phyloP scores from a whole-genome alignment of 2,113 vertebrate genomes.

The Lepus europaeus region DNA sequence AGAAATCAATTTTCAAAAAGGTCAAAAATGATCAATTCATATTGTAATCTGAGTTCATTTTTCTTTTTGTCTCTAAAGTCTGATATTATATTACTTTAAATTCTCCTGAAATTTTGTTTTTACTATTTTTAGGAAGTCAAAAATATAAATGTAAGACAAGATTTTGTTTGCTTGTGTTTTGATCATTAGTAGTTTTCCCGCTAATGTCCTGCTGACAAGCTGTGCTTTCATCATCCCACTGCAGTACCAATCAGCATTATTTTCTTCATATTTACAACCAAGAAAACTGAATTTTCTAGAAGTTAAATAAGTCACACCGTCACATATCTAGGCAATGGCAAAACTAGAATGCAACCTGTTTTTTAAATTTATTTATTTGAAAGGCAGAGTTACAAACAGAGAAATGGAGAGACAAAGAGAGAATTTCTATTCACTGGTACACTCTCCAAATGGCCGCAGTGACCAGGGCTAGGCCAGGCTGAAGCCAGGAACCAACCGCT shows the following conservation, averaged over 20 bases:
- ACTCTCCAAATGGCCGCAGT: too few relatives aligned
- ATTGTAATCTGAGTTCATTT: neutral
- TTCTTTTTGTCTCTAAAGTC: neutral
- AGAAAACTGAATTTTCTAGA: neutral
- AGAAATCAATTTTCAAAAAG: neutral
- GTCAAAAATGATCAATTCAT: neutral
- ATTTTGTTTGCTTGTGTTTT: neutral
- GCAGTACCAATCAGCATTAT: neutral
- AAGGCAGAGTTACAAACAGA: too few relatives aligned
- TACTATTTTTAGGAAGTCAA: neutral
- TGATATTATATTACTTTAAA: neutral
- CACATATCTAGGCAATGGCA: neutral
- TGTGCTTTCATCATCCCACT: too few relatives aligned
- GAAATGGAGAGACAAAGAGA: neutral
- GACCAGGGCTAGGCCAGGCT: too few relatives aligned
- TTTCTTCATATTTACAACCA: neutral
- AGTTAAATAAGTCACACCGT: neutral
- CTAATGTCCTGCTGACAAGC: neutral
- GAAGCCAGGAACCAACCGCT: too few relatives aligned
- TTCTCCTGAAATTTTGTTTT: neutral
- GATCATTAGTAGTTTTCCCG: neutral
- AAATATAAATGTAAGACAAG: neutral
- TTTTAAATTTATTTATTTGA: neutral
- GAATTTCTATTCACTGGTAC: too few relatives aligned
- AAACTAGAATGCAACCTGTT: neutral